Conservation (phyloP, 2,113 vertebrate genomes). For the Craseonycteris thonglongyai region DNA sequence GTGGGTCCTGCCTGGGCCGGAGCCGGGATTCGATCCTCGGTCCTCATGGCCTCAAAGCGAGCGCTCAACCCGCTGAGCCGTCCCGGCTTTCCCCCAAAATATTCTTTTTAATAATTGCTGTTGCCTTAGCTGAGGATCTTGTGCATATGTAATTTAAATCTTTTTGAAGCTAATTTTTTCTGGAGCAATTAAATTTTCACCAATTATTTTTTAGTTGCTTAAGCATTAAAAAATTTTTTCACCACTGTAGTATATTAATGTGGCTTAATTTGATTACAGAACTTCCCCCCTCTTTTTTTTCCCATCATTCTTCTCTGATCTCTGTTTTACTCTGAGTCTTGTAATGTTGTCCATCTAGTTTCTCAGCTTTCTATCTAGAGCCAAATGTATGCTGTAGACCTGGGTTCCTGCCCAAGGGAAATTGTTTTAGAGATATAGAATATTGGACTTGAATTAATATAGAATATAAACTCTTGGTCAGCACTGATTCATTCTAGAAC, state of each 20-base stretch:
- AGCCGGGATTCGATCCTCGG: no score
- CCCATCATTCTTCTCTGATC: not conserved
- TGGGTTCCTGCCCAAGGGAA: not conserved
- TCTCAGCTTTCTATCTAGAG: not conserved
- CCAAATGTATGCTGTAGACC: not conserved
- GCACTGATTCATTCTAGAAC: not conserved
- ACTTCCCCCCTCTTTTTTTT: not conserved
- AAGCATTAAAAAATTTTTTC: not conserved
- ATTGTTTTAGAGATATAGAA: not conserved
- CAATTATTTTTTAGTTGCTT: not conserved
- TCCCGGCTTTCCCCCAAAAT: no score
- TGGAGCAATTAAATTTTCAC: not conserved
- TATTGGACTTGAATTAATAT: not conserved
- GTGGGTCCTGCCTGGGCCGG: no score
- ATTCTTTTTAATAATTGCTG: not conserved
- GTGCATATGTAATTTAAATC: not conserved
- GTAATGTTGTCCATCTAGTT: not conserved
- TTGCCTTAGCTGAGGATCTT: not conserved
- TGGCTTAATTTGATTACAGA: not conserved
- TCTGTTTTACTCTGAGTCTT: not conserved
- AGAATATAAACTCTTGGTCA: not conserved
- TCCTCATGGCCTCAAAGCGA: no score
- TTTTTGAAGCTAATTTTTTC: not conserved
- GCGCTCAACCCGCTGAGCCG: no score
- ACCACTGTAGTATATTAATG: not conserved